Base-by-base conservation (phyloP, 1,140 invertebrate species). In the Cecropterus lyciades region DNA sequence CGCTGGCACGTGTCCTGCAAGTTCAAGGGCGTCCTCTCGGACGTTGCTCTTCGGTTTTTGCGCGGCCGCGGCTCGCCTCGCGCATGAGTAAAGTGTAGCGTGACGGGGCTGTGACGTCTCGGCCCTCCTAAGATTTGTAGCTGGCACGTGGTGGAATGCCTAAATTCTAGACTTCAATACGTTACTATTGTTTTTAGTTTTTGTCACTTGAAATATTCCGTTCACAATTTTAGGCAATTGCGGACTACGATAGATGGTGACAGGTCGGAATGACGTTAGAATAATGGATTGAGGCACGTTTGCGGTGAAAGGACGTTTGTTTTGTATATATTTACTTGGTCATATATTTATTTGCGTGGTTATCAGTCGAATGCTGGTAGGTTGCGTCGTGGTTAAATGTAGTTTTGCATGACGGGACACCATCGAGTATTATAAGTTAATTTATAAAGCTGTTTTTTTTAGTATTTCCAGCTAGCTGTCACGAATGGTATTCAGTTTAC, bases 21-120 rank as follows among this genome's bases (percentile, higher is more conserved):
- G 81, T 85, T 85, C 81, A 85, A 84, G 82, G 82, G 82, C 80
- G 70, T 70, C 33, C 42, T 52, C 51, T 49, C 75, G 84, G 81
- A 64, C 80, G 79, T 80, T 82, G 82, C 67, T 79, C 82, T 72
- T 60, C 64, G 72, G 60, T 78, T 80, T 83, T 82, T 82, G 78
- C 75, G 71, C 62, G 62, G 27, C 15, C 30, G 67, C 37, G 49
- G 27, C 37, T 56, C 37, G 55, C 57, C n/a, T 40, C 30, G 52
- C 52, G 52, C 52, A 37, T 55, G 52, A 45, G 55, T 57, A 57
- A 57, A 57, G 40, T 57, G 40, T 57, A 56, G n/a, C 40, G 40
- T 56, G 53, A 56, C 53, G 53, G 24, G n/a, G 40, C 53, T 9
- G 53, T 56, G 53, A 56, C 53, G 53, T 57, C 55, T 57, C 30